Base-by-base conservation (phyloP, 1,140 invertebrate genomes). In the Drosophila busckii region DNA sequence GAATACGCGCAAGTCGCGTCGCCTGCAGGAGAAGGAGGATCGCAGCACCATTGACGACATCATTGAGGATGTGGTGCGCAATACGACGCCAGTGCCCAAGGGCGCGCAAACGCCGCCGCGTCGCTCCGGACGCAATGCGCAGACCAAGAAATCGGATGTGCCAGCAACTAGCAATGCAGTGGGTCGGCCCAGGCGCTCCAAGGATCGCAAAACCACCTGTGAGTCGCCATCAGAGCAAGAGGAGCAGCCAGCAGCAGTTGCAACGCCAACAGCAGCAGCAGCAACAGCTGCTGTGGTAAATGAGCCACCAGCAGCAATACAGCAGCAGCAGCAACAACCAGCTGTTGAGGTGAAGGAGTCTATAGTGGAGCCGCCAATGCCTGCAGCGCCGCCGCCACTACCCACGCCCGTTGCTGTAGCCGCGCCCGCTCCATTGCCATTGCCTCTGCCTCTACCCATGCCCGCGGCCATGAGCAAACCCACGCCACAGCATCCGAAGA, bases 11-110 rank as follows among this genome's bases (percentile, higher is more conserved):
- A 96, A 96, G 86, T 96, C 94, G 1, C 90, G 93, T 44, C 89
- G 95, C 56, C 78, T 95, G 13, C 92, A 93, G 60, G 94, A 95
- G 84, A 93, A 93, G 82, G 75, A 80, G 19, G 94, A 95, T 84
- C 88, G 93, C 44, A 94, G 90, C 38, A 93, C 93, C 0, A 90
- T 95, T 1, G 95, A 96, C 87, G 95, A 96, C 63, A 91, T 93
- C 1, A 95, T 96, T 59, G 95, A 97, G 50, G 95, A 96, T 69
- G 94, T 95, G 2, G 91, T 95, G 0, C 91, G 93, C 58, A 92
- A 93, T 55, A 90, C 87, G 5, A 92, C 60, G 66, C 19, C 58
- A 70, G 41, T 86, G 46, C 87, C 71, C 10, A 87, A 86, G 52
- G 85, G 84, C 2, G 65, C 66, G 3, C 83, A 84, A 42, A 86